Conservation (phyloP, 2,888 invertebrate genomes). For the Drosophila birchii region DNA sequence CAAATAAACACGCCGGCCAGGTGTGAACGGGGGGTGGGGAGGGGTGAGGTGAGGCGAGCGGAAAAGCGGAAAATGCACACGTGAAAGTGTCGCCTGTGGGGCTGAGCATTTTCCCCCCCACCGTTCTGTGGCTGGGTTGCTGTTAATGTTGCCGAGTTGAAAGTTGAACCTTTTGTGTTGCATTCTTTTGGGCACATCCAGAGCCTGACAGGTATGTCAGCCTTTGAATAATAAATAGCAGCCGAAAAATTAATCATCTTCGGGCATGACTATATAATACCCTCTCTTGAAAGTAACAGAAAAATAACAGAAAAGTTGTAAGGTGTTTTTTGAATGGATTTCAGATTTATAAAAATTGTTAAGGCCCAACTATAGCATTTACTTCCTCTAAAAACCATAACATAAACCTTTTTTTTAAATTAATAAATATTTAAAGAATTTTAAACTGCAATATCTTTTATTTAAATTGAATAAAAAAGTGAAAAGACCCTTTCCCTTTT, state of each 20-base stretch:
- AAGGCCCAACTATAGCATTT: neutral
- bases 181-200: slow-evolving; percentile 19
- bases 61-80: slow-evolving; percentile 24
- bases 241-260: slow-evolving; percentile 22
- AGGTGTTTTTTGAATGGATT: neutral
- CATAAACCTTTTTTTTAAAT: neutral
- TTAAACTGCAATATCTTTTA: neutral
- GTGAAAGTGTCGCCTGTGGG: slow-evolving; percentile 40
- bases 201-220: slow-evolving; percentile 13
- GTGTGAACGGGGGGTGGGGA: neutral
- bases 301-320: neutral
- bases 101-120: slow-evolving; percentile 8
- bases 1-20: slow-evolving; percentile 31
- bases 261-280: slow-evolving; percentile 8
- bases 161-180: slow-evolving; percentile 39
- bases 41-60: neutral
- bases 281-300: neutral
- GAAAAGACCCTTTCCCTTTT: neutral
- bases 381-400: neutral
- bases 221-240: slow-evolving; percentile 32
- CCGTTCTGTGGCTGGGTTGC: slow-evolving; percentile 12
- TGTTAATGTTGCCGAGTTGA: slow-evolving; percentile 30
- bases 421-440: neutral
- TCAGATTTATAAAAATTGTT: neutral
- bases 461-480: neutral